Base-by-base conservation (phyloP, 2,113 vertebrate genomes). In the Grus americana region DNA sequence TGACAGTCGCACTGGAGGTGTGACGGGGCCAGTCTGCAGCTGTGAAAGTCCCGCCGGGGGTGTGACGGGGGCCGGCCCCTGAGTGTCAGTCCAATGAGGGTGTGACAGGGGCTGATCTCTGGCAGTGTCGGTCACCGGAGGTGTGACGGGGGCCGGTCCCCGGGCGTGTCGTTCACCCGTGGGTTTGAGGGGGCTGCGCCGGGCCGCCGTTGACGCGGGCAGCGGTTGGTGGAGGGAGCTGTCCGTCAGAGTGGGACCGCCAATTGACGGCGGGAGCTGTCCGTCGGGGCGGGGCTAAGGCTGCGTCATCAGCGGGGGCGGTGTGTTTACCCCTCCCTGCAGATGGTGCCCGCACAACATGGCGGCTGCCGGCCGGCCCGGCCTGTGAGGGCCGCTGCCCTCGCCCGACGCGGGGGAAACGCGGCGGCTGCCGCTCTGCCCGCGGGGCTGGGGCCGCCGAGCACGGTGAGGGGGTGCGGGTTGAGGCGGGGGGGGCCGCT, bases 311-410 rank as follows among this genome's bases (percentile, higher is more conserved):
- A 36, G 63, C 36, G 30, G n/a, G 22, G 24, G 20, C 15, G 11
- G 12, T 9, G 0, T 6, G 13, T 7, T 40, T 24, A 5, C 7
- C 9, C 11, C 12, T 34, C 20, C 12, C 4, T 6, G 9, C 10
- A 6, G 38, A 24, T 6, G 58, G 32, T 12, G 16, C 36, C 4
- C 24, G 22, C 44, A 3, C 23, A 57, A 57, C 6, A 52, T 40
- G 58, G 63, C 12, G 17, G 13, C 22, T 0, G 68, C 16, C 30
- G n/a, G 44, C 21, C 5, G 5, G 32, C 49, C 12, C 1, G n/a
- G 23, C 15, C 4, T 0, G 19, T 3, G 15, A 7, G 11, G 2
- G 7, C 10, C 0, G 23, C 23, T 13, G 27, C 24, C 22, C 27
- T 62, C 15, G 12, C 19, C 21, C 17, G 49, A 24, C 15, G 44